phyloP scores from a whole-genome alignment of 2,888 invertebrate species.

The Eueremaeus valkanovi region DNA sequence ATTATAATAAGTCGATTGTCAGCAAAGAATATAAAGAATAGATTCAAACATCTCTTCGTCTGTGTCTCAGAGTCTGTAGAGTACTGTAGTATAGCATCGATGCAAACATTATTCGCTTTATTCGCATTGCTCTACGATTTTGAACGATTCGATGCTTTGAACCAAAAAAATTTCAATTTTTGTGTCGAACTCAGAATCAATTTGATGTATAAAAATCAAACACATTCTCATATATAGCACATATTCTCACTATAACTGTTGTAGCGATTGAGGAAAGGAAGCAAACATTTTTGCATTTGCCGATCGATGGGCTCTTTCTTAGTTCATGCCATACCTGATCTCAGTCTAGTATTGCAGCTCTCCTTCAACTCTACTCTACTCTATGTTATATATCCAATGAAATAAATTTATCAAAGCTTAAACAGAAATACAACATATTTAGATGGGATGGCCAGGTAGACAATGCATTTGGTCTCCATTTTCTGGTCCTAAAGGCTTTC shows the following conservation, averaged over 20 bases:
- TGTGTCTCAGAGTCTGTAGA: no score
- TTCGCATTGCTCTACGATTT: background rate
- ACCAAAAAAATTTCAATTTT: background rate
- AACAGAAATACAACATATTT: background rate
- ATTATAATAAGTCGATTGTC: background rate
- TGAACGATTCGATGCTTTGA: background rate
- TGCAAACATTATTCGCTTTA: no score
- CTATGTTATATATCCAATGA: background rate
- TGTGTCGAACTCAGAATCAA: constrained; percentile 1
- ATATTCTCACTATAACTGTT: background rate
- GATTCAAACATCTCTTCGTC: no score
- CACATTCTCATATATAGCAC: background rate
- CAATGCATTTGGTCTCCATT: no score
- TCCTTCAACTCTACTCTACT: background rate
- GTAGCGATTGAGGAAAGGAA: background rate
- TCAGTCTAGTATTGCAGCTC: background rate
- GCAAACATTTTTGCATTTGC: background rate
- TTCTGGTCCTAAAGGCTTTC: no score
- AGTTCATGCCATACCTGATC: background rate
- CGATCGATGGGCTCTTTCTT: background rate
- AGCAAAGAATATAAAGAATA: background rate
- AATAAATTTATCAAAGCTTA: background rate
- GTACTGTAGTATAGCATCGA: no score
- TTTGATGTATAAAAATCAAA: constrained; percentile 9
- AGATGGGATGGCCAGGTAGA: background rate